Evolutionary conservation across 2,888 invertebrate species (phyloP).

Genomic region (Halocaridina rubra): DNA sequence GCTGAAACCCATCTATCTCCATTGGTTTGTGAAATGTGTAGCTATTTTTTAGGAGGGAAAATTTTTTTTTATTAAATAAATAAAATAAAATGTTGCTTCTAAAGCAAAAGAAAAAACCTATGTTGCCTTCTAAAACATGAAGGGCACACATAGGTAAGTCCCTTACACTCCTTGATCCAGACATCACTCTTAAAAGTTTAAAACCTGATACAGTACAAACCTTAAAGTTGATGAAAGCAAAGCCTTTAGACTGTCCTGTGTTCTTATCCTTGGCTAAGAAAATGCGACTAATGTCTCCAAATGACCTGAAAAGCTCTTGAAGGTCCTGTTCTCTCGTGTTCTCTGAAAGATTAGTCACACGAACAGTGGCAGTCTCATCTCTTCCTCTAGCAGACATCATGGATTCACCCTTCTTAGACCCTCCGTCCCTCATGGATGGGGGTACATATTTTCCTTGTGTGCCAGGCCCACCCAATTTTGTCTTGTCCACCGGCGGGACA

Average conservation of each 20-base stretch:
- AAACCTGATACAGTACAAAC: too few relatives aligned
- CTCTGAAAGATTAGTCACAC: constrained; percentile 96
- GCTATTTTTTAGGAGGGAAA: too few relatives aligned
- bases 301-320: constrained; percentile 93
- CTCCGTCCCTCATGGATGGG: constrained; percentile 88
- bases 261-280: constrained; percentile 92
- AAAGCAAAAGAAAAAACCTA: too few relatives aligned
- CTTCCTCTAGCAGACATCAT: constrained; percentile 72
- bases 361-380: constrained; percentile 88
- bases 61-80: too few relatives aligned
- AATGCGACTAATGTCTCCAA: constrained; percentile 92
- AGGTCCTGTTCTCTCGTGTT: constrained; percentile 93
- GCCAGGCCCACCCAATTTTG: constrained; percentile 63
- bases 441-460: constrained; percentile 76
- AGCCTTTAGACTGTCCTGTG: constrained; percentile 71
- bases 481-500: constrained; percentile 62
- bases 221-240: constrained; percentile 63
- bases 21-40: too few relatives aligned
- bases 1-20: too few relatives aligned
- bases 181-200: too few relatives aligned
- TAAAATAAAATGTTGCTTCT: too few relatives aligned
- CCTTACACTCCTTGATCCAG: too few relatives aligned
- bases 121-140: too few relatives aligned
- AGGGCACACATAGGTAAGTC: too few relatives aligned
- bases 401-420: constrained; percentile 74